A percentile compares a stretch with the other conserved stretches of the same genome.
These are phyloP conservation scores for Drosophila paranaensis DNA, from an alignment of 2,888 invertebrate genomes.

Conservation along the genomic window DNA sequence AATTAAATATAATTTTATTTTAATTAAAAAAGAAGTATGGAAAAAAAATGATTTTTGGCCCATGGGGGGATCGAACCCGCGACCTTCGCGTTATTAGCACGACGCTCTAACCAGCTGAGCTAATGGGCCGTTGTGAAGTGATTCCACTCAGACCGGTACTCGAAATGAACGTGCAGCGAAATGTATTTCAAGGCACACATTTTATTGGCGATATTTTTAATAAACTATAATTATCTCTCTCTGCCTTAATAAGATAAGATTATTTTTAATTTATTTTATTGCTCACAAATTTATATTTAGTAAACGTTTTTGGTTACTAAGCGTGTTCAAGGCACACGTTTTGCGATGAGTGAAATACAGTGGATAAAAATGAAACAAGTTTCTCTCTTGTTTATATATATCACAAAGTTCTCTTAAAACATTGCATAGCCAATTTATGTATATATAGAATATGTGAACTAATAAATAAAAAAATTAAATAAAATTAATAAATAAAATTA, in stretches of 20 bases:
- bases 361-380: background rate
- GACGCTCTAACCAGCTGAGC: conserved; percentile 86
- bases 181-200: background rate
- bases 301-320: background rate
- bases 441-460: background rate
- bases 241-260: conserved; percentile 14
- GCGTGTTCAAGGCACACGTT: background rate
- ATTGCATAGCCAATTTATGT: no score
- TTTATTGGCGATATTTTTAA: background rate
- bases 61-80: conserved; percentile 85
- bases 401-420: background rate
- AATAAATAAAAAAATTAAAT: background rate
- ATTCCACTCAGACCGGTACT: background rate
- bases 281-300: background rate
- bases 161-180: background rate
- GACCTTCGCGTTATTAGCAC: conserved; percentile 86
- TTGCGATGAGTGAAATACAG: background rate
- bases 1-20: no score
- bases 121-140: conserved; percentile 81
- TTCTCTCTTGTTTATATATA: background rate
- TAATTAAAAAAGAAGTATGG: no score
- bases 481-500: background rate
- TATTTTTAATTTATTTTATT: background rate
- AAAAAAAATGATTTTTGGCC: conserved; percentile 66
- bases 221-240: conserved; percentile 8